Conservation (phyloP, 2,888 invertebrate species). For the Acrobasis suavella region DNA sequence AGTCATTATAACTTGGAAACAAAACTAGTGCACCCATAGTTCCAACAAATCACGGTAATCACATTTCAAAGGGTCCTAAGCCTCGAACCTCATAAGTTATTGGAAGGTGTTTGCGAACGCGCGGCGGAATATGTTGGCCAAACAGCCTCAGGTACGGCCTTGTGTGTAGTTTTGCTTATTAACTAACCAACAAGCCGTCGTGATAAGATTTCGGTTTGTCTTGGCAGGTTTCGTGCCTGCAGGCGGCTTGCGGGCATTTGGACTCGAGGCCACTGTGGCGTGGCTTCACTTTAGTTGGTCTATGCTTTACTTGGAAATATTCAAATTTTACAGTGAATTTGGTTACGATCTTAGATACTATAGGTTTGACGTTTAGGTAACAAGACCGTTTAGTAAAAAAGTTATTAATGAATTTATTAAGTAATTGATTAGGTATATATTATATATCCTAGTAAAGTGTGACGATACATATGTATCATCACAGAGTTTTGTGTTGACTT, state of each 20-base stretch:
- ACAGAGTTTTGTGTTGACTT: too few species aligned
- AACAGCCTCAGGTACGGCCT: slow-evolving; percentile 72
- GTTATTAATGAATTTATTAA: too few species aligned
- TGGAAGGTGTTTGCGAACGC: slow-evolving; percentile 62
- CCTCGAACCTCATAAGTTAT: slow-evolving; percentile 57
- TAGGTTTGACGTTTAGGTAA: too few species aligned
- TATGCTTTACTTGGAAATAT: slow-evolving; percentile 47
- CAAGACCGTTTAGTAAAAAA: too few species aligned
- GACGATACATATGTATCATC: too few species aligned
- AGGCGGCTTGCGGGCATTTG: slow-evolving; percentile 71
- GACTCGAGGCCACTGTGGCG: slow-evolving; percentile 56
- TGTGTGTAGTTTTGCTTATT: slow-evolving; percentile 81
- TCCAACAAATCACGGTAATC: slow-evolving; percentile 28
- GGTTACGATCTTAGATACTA: too few species aligned
- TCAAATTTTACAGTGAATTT: too few species aligned
- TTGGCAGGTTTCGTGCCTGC: slow-evolving; percentile 76
- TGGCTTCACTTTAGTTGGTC: slow-evolving; percentile 27
- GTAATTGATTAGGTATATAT: too few species aligned
- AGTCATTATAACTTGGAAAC: not conserved
- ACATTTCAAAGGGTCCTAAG: slow-evolving; percentile 39
- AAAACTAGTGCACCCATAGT: slow-evolving; percentile 4
- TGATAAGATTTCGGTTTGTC: slow-evolving; percentile 81
- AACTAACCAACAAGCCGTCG: slow-evolving; percentile 76
- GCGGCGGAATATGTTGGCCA: slow-evolving; percentile 62
- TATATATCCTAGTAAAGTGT: too few species aligned